These are phyloP conservation scores for Clunio marinus DNA, from an alignment of 2,888 invertebrate species.

Conservation along the genomic window DNA sequence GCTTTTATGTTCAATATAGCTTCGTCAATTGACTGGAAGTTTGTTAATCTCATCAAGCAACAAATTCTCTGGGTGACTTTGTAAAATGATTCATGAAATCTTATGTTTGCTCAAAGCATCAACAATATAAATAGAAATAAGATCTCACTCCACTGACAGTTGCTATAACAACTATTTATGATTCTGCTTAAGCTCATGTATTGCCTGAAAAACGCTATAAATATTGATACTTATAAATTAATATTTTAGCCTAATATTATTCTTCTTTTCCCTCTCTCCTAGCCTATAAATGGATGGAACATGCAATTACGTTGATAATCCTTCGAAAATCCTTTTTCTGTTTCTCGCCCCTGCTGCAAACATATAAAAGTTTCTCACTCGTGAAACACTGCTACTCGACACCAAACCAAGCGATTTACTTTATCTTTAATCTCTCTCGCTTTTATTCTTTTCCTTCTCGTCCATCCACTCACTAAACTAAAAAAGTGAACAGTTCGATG, in stretches of 20 bases:
- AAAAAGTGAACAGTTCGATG: too few species aligned
- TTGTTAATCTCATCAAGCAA: too few species aligned
- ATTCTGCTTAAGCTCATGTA: neutral
- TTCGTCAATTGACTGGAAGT: too few species aligned
- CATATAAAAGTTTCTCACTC: too few species aligned
- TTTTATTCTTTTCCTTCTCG: too few species aligned
- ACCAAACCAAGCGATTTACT: neutral
- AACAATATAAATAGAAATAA: neutral
- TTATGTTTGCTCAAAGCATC: conserved; percentile 4
- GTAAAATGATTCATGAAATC: neutral
- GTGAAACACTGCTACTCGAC: neutral
- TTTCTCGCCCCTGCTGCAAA: neutral
- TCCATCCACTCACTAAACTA: too few species aligned
- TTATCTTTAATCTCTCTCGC: conserved; percentile 14
- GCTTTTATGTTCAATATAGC: too few species aligned
- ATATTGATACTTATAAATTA: conserved; percentile 24
- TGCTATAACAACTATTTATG: conserved; percentile 3
- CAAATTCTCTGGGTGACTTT: too few species aligned
- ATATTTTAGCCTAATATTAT: neutral
- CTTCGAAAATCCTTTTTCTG: conserved; percentile 21
- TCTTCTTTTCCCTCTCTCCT: neutral
- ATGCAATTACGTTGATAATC: conserved; percentile 29
- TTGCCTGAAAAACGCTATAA: conserved; percentile 12
- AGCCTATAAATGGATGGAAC: conserved; percentile 1
- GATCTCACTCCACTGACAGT: conserved; percentile 5